Conservation (phyloP, 2,797 vertebrate species). For the Discoglossus pictus region DNA sequence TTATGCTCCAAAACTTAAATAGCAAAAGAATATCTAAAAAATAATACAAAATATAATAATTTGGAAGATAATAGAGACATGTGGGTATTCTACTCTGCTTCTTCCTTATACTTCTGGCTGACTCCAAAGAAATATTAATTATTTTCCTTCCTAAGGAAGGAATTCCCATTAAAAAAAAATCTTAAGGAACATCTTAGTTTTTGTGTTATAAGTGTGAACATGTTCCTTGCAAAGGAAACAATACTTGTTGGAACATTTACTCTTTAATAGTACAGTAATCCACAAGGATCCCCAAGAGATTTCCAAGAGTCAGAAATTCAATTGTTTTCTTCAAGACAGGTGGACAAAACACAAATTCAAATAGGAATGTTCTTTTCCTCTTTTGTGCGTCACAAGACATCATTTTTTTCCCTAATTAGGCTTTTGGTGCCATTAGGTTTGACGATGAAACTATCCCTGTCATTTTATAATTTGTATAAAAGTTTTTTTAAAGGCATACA, state of each 20-base stretch:
- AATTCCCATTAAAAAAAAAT: constrained; percentile 4
- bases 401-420: no score
- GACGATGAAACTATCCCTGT: no score
- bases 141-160: constrained; percentile 16
- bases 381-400: no score
- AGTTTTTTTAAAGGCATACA: no score
- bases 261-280: constrained; percentile 5
- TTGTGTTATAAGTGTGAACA: constrained; percentile 41
- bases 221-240: constrained; percentile 30
- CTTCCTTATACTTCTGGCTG: no score
- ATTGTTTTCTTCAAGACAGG: constrained; percentile 25
- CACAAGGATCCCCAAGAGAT: background rate
- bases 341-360: constrained; percentile 1
- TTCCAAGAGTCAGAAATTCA: constrained; percentile 3
- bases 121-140: background rate
- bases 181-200: background rate
- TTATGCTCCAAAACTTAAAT: no score
- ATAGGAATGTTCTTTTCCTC: constrained; percentile 29
- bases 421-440: no score
- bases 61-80: background rate
- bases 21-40: no score
- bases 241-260: constrained; percentile 26
- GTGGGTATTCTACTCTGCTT: background rate
- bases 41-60: no score
- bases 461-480: no score